Evolutionary conservation across 2,797 vertebrate genomes (phyloP).

Genomic region (Amphiprion clarkii): DNA sequence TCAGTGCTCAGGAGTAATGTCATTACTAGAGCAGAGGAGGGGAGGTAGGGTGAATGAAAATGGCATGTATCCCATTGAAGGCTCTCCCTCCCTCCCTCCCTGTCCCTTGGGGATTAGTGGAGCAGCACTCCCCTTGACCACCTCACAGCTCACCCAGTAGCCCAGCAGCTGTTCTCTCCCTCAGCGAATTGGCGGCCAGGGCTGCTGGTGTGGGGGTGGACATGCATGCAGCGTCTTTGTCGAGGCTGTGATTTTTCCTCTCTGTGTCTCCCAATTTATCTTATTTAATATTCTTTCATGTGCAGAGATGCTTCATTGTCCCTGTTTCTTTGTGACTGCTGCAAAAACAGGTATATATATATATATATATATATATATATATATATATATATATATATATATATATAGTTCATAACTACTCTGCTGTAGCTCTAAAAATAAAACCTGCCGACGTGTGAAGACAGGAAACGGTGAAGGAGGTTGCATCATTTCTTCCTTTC

Average conservation of each 20-base stretch:
- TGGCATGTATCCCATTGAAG: slow-evolving; percentile 64
- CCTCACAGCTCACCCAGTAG: slow-evolving; percentile 69
- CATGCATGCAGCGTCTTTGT: slow-evolving; percentile 54
- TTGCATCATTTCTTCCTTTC: slow-evolving; percentile 18
- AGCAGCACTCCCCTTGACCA: slow-evolving; percentile 73
- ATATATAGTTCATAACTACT: slow-evolving; percentile 12
- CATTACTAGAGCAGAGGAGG: slow-evolving; percentile 42
- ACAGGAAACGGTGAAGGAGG: slow-evolving; percentile 4
- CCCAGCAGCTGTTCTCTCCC: slow-evolving; percentile 78
- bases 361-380: too few relatives aligned
- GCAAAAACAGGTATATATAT: slow-evolving; percentile 3
- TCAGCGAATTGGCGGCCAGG: slow-evolving; percentile 56
- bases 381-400: slow-evolving; percentile 1
- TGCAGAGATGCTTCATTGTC: not conserved
- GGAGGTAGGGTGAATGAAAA: slow-evolving; percentile 62
- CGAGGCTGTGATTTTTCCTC: slow-evolving; percentile 41
- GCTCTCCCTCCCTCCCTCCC: slow-evolving; percentile 36
- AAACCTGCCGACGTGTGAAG: not conserved
- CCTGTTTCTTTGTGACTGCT: not conserved
- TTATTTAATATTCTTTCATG: not conserved
- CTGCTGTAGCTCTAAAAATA: slow-evolving; percentile 15
- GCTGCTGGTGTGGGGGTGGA: slow-evolving; percentile 67
- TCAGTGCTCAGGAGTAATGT: slow-evolving; percentile 50
- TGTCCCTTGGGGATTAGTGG: slow-evolving; percentile 60
- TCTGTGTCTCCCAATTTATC: slow-evolving; percentile 9